Evolutionary conservation across 2,888 invertebrate genomes (phyloP).

Genomic region (Phania funesta): DNA sequence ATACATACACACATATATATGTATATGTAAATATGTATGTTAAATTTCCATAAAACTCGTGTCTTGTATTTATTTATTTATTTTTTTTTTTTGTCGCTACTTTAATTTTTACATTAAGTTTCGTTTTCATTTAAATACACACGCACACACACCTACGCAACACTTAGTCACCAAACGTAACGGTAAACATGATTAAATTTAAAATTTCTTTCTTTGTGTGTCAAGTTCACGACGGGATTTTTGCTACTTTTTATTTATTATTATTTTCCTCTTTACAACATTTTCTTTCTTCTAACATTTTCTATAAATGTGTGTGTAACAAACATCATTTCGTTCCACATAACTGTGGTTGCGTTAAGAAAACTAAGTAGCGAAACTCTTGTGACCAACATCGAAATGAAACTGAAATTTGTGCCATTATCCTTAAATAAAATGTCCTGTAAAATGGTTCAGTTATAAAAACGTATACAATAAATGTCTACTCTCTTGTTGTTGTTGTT

Average conservation of each 20-base stretch:
- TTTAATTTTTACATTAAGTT: constrained; percentile 3
- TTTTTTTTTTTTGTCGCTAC: neutral
- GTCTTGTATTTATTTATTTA: constrained; percentile 4
- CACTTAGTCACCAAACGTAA: constrained; percentile 51
- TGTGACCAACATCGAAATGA: constrained; percentile 66
- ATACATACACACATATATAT: too few relatives aligned
- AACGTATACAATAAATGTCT: constrained; percentile 53
- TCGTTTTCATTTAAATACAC: constrained; percentile 13
- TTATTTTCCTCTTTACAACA: neutral
- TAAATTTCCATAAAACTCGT: neutral
- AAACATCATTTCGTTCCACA: constrained; percentile 42
- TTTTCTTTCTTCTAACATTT: neutral
- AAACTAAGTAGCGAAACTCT: constrained; percentile 39
- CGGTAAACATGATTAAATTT: constrained; percentile 53
- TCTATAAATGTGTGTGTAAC: neutral
- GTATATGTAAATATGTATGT: neutral
- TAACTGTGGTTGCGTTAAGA: constrained; percentile 35
- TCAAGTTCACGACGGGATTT: constrained; percentile 64
- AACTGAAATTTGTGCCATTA: constrained; percentile 67
- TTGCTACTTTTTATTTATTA: constrained; percentile 29
- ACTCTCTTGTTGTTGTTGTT: constrained; percentile 9
- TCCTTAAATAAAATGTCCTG: constrained; percentile 64
- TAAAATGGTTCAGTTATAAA: constrained; percentile 51
- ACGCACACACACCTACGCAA: too few relatives aligned
- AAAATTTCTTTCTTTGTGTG: constrained; percentile 59